Percentiles rank a stretch among this genome's conserved stretches.
Conservation (phyloP, 1,140 invertebrate genomes). For the Dufourea novaeangliae region DNA sequence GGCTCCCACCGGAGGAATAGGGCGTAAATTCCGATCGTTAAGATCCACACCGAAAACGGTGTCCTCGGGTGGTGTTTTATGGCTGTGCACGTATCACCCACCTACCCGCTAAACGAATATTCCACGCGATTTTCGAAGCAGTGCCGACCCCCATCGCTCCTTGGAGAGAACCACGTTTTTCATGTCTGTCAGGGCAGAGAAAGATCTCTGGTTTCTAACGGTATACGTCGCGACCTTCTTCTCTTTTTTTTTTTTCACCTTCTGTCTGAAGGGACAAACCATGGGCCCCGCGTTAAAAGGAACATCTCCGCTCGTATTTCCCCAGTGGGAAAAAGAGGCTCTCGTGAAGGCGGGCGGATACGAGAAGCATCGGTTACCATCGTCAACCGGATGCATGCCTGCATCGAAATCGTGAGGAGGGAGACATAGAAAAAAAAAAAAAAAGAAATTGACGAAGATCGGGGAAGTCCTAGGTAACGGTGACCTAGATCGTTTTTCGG, state of each 20-base stretch:
- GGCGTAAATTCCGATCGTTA: conserved; percentile 33
- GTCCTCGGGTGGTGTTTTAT: background rate
- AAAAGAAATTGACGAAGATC: conserved; percentile 33
- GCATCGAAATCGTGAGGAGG: conserved; percentile 2
- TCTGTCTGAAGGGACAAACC: background rate
- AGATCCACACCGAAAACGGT: background rate
- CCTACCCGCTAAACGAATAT: too few species aligned
- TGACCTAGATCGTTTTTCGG: conserved; percentile 11
- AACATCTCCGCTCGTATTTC: conserved; percentile 8
- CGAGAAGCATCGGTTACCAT: conserved; percentile 11
- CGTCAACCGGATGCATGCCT: background rate
- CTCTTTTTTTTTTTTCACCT: conserved; percentile 13
- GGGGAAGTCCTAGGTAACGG: background rate
- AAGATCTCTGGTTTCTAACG: conserved; percentile 45
- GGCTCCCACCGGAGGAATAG: background rate
- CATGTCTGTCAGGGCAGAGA: too few species aligned
- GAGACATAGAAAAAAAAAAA: background rate
- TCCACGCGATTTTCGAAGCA: too few species aligned
- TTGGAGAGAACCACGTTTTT: too few species aligned
- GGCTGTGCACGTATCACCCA: too few species aligned
- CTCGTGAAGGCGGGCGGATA: conserved; percentile 5
- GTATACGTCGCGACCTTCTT: conserved; percentile 25
- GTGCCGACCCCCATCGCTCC: too few species aligned
- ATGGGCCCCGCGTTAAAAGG: conserved; percentile 14
- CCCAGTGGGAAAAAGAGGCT: conserved; percentile 15